Percentiles rank a stretch among this genome's conserved stretches.
Conservation (phyloP, 2,888 invertebrate genomes). For the Ypsolopha sequella region DNA sequence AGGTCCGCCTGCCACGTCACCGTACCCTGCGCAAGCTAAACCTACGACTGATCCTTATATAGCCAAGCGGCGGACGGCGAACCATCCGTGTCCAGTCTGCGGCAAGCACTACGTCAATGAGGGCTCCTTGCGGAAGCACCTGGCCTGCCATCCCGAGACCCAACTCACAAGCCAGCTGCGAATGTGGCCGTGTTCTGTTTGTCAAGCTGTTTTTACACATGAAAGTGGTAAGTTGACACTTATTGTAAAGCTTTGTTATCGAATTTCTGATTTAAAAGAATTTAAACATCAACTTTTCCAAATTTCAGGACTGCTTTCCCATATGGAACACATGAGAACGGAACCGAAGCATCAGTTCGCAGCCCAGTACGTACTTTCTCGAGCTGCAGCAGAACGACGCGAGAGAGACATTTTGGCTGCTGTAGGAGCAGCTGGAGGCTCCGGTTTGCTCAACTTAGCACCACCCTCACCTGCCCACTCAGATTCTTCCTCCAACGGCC, state of each 20-base stretch:
- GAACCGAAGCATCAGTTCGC: constrained; percentile 97
- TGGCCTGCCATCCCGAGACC: constrained; percentile 94
- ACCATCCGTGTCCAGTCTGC: constrained; percentile 95
- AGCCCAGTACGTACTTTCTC: constrained; percentile 91
- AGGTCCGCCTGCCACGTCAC: constrained; percentile 75
- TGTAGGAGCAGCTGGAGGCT: constrained; percentile 74
- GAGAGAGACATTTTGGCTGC: constrained; percentile 85
- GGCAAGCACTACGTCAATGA: constrained; percentile 97
- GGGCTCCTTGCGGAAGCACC: constrained; percentile 91
- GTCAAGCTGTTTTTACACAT: constrained; percentile 95
- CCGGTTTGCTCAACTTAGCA: constrained; percentile 76
- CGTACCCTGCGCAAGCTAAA: constrained; percentile 69
- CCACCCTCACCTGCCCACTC: constrained; percentile 90
- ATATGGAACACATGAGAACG: constrained; percentile 98
- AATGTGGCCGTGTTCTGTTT: constrained; percentile 97
- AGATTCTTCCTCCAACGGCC: constrained; percentile 87
- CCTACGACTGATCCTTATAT: constrained; percentile 80
- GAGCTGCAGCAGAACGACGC: constrained; percentile 91
- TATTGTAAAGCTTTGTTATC: too few species aligned
- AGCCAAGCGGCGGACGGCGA: constrained; percentile 94
- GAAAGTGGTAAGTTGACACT: constrained; percentile 83
- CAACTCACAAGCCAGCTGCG: constrained; percentile 88
- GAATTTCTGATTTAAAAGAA: not conserved
- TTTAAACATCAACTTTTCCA: not conserved
- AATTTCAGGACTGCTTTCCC: constrained; percentile 85